Conservation (phyloP, 2,113 vertebrate species). For the Dicerorhinus sumatrensis region DNA sequence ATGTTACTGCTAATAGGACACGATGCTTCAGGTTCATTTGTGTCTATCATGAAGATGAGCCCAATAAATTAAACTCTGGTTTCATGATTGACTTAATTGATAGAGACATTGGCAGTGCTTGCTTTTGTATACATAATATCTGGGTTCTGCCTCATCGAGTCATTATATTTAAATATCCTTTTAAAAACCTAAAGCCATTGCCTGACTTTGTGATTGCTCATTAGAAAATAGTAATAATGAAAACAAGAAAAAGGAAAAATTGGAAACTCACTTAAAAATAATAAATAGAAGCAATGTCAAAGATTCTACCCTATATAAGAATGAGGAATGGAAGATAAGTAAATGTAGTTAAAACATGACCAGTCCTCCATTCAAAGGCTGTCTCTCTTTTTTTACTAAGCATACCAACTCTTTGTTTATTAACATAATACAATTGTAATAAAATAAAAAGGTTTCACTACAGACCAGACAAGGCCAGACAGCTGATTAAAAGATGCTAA, state of each 20-base stretch:
- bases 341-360: background rate
- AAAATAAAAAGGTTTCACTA: background rate
- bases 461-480: background rate
- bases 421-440: conserved; percentile 53
- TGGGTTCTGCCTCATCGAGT: background rate
- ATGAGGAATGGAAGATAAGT: background rate
- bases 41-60: background rate
- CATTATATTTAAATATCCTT: background rate
- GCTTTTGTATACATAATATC: background rate
- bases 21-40: background rate
- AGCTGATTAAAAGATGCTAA: conserved; percentile 54
- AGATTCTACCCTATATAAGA: background rate
- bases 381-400: background rate
- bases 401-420: conserved; percentile 41
- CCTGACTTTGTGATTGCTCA: background rate
- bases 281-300: background rate
- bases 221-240: conserved; percentile 3
- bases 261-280: background rate
- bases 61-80: background rate
- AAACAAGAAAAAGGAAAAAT: background rate
- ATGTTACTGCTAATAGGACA: background rate
- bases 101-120: background rate
- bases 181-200: background rate
- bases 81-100: background rate
- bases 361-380: background rate